Evolutionary conservation across 1,140 invertebrate species (phyloP).

Genomic region (Macrobrachium nipponense): DNA sequence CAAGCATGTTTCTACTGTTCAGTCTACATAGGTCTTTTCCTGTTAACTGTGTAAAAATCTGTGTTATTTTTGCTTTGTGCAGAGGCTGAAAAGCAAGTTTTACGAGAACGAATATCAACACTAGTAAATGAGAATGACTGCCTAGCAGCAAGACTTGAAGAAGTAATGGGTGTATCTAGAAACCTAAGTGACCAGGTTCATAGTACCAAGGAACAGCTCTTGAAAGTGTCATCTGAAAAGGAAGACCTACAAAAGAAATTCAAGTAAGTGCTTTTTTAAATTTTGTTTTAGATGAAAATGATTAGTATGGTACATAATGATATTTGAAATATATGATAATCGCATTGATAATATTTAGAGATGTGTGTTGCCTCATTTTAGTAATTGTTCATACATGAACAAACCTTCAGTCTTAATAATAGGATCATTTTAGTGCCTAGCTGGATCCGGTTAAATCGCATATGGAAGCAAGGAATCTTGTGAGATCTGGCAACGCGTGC

Average conservation of each 20-base stretch:
- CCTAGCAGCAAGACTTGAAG: conserved; percentile 38
- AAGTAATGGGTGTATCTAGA: conserved; percentile 46
- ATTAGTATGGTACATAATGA: too few species aligned
- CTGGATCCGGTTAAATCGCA: too few species aligned
- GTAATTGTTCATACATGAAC: too few species aligned
- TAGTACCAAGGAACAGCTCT: conserved; percentile 23
- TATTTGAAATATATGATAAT: too few species aligned
- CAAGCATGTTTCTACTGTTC: too few species aligned
- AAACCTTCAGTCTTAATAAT: too few species aligned
- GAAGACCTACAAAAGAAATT: conserved; percentile 34
- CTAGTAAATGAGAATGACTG: conserved; percentile 49
- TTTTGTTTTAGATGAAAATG: background rate
- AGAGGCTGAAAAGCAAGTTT: conserved; percentile 36
- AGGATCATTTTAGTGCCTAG: too few species aligned
- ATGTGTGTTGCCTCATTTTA: too few species aligned
- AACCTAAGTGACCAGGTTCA: conserved; percentile 35
- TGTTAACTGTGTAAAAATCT: background rate
- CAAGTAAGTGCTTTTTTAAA: background rate
- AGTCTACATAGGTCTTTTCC: background rate
- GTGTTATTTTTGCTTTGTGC: background rate
- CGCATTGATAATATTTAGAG: too few species aligned
- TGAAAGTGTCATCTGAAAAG: conserved; percentile 19
- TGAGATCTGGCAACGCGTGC: too few species aligned
- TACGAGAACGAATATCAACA: conserved; percentile 28
- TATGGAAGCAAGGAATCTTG: too few species aligned